A percentile compares a stretch with the other conserved stretches of the same genome.
These are phyloP conservation scores for Urocynchramus pylzowi DNA, from an alignment of 2,113 vertebrate species.

Conservation along the genomic window DNA sequence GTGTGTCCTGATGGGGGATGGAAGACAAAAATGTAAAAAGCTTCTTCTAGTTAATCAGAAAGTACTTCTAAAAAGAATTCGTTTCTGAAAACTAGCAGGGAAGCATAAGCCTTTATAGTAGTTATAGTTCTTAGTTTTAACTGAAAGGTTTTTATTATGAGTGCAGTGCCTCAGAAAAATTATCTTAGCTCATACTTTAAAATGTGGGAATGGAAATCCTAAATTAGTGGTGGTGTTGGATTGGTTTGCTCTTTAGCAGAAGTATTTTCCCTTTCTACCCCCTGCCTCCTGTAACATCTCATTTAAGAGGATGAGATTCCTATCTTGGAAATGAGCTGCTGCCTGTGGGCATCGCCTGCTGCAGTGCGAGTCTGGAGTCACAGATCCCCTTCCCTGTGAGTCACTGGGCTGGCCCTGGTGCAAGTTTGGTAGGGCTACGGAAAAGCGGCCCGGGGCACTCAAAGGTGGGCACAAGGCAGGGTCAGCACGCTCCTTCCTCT, in stretches of 20 bases:
- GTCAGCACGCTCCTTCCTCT: rapidly evolving
- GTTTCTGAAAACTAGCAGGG: background rate
- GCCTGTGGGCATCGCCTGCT: background rate
- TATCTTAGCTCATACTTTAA: background rate
- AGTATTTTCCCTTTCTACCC: rapidly evolving
- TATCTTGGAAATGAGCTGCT: background rate
- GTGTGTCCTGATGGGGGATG: background rate
- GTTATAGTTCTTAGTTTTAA: background rate
- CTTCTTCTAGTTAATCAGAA: background rate
- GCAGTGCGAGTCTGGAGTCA: rapidly evolving
- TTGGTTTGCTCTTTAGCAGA: background rate
- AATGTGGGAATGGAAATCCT: background rate
- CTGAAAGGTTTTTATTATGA: background rate
- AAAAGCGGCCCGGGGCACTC: rapidly evolving
- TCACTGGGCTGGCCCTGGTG: background rate
- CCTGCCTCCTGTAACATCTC: rapidly evolving
- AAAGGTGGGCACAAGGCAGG: rapidly evolving
- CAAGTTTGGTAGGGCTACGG: rapidly evolving
- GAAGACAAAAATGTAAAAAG: background rate
- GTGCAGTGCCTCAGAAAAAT: background rate
- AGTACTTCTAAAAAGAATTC: background rate
- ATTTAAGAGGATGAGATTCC: background rate
- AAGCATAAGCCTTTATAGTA: background rate
- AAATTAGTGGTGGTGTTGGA: rapidly evolving
- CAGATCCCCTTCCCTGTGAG: rapidly evolving